These are phyloP conservation scores for Heterodera filipjevi DNA, from an alignment of 2,888 invertebrate genomes.

Conservation along the genomic window DNA sequence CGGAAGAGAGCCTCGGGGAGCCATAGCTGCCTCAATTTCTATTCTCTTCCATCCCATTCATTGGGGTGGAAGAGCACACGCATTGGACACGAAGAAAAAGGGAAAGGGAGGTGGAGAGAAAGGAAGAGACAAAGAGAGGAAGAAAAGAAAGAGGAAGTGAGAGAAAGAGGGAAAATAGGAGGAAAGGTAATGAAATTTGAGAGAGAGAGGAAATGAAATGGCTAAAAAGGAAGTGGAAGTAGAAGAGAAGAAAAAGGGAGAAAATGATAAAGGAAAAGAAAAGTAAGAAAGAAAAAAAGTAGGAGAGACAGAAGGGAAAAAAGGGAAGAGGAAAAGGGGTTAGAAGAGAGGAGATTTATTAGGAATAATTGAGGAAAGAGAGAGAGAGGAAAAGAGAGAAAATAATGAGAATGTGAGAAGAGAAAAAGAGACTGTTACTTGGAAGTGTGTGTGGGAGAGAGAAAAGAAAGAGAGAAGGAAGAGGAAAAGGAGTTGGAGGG, in stretches of 20 bases:
- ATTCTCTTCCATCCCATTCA: background rate
- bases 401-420: background rate
- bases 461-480: background rate
- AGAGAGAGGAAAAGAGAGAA: background rate
- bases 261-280: background rate
- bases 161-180: background rate
- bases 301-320: background rate
- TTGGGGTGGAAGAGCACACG: slow-evolving; percentile 6
- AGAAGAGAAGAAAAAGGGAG: background rate
- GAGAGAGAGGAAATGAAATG: background rate
- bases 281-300: background rate
- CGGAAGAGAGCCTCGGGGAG: background rate
- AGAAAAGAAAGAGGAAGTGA: background rate
- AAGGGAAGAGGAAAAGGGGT: background rate
- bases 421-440: too few relatives aligned
- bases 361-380: background rate
- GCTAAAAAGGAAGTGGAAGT: background rate
- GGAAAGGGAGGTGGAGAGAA: background rate
- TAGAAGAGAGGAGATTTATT: background rate
- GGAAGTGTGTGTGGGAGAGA: background rate
- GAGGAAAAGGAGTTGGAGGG: background rate
- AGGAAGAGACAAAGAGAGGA: background rate
- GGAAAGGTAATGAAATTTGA: background rate
- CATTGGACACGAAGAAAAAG: slow-evolving; percentile 1
- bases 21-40: background rate